Evolutionary conservation across 1,140 invertebrate species (phyloP).

Genomic region (Papilio xuthus): DNA sequence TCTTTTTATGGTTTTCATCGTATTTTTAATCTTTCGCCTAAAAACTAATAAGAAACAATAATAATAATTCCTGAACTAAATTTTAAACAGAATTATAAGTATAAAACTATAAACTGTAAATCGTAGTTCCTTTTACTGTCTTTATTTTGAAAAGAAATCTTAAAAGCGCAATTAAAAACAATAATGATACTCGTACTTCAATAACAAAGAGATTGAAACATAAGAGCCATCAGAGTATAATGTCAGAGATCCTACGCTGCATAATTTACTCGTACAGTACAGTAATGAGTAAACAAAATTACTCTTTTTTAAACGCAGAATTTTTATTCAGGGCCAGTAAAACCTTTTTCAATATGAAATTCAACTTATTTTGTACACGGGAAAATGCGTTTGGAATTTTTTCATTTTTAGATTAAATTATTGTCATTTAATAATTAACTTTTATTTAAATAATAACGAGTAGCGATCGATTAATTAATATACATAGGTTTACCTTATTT

Average conservation of each 20-base stretch:
- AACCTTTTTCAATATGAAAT: not conserved
- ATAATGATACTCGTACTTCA: conserved; percentile 54
- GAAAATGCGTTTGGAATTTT: not conserved
- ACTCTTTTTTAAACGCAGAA: not conserved
- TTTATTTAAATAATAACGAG: no score
- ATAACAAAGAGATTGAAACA: conserved; percentile 56
- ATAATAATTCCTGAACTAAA: no score
- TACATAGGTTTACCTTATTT: no score
- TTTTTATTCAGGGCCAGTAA: not conserved
- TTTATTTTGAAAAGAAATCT: not conserved
- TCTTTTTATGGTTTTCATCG: not conserved
- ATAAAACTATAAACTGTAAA: not conserved
- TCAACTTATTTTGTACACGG: not conserved
- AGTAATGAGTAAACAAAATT: conserved; percentile 24
- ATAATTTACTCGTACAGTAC: conserved; percentile 42
- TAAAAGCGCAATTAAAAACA: conserved; percentile 52
- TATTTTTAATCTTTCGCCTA: not conserved
- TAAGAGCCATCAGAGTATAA: conserved; percentile 58
- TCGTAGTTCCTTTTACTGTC: not conserved
- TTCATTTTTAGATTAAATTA: no score
- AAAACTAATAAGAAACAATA: no score
- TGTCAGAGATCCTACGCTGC: conserved; percentile 60
- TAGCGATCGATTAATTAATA: no score
- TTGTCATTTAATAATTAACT: no score
- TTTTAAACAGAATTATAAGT: not conserved